Evolutionary conservation across 2,113 vertebrate genomes (phyloP).

Genomic region (Ceyx cyanopectus): DNA sequence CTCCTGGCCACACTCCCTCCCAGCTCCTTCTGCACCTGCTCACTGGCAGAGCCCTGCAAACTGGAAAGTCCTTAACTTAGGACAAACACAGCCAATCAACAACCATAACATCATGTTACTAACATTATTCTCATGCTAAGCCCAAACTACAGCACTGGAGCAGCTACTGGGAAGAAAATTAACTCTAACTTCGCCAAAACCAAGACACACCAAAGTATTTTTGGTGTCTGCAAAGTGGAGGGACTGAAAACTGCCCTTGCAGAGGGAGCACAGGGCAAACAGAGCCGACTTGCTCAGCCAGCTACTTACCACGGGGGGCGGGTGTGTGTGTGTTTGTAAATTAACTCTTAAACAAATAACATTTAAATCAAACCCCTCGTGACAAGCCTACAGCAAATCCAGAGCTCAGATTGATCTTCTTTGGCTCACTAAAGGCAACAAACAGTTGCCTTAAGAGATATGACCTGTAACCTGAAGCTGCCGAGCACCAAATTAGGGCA

Average conservation of each 20-base stretch:
- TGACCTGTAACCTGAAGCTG: fast-evolving
- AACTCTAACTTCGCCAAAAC: neutral
- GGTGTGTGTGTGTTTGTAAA: neutral
- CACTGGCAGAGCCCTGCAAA: neutral
- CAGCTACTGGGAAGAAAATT: neutral
- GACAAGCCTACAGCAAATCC: fast-evolving
- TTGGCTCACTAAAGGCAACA: neutral
- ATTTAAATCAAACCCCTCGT: fast-evolving
- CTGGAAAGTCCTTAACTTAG: neutral
- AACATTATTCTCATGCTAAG: neutral
- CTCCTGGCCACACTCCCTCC: neutral
- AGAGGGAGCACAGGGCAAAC: neutral
- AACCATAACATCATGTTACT: neutral
- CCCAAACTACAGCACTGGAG: neutral
- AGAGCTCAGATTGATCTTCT: neutral
- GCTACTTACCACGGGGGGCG: fast-evolving
- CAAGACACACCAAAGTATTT: neutral
- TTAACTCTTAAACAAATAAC: neutral
- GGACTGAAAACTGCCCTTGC: neutral
- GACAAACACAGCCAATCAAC: neutral
- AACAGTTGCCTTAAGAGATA: neutral
- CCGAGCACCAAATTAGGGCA: neutral
- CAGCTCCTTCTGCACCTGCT: neutral
- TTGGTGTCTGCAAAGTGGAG: neutral
- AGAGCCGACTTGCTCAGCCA: neutral